Evolutionary conservation across 2,797 vertebrate genomes (phyloP).

Genomic region (Xyrichtys novacula): DNA sequence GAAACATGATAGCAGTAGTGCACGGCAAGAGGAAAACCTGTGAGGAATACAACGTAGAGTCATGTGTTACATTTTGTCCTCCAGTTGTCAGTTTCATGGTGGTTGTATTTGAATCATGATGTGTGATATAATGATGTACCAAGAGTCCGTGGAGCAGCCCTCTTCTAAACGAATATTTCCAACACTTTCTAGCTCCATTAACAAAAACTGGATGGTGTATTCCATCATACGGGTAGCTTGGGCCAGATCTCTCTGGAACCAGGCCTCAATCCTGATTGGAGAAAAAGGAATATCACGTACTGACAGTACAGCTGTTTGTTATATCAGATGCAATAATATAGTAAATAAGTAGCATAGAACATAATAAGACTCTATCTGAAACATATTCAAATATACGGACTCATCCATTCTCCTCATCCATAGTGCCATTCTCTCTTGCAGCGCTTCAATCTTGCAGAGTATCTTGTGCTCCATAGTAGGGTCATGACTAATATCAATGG

Average conservation of each 20-base stretch:
- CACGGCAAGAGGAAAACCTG: constrained; percentile 88
- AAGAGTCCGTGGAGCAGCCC: constrained; percentile 83
- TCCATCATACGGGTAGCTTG: constrained; percentile 78
- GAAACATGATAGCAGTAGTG: constrained; percentile 87
- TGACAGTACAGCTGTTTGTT: background rate
- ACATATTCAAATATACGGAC: constrained; percentile 53
- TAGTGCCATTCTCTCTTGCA: constrained; percentile 81
- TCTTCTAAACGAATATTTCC: constrained; percentile 91
- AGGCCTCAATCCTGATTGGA: constrained; percentile 78
- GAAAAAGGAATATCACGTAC: background rate
- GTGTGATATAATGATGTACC: constrained; percentile 77
- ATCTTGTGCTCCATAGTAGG: constrained; percentile 75
- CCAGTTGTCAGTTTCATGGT: constrained; percentile 1
- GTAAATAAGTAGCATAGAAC: too few species aligned
- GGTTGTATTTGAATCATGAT: background rate
- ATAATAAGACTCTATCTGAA: background rate
- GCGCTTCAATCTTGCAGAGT: constrained; percentile 78
- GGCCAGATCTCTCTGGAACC: constrained; percentile 76
- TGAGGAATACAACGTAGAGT: constrained; percentile 18
- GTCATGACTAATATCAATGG: constrained; percentile 54
- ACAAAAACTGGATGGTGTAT: constrained; percentile 82
- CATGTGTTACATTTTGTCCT: background rate
- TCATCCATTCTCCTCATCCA: constrained; percentile 85
- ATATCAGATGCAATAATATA: too few species aligned
- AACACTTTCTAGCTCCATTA: constrained; percentile 88